Conservation (phyloP, 2,888 invertebrate genomes). For the Sisyra terminalis region DNA sequence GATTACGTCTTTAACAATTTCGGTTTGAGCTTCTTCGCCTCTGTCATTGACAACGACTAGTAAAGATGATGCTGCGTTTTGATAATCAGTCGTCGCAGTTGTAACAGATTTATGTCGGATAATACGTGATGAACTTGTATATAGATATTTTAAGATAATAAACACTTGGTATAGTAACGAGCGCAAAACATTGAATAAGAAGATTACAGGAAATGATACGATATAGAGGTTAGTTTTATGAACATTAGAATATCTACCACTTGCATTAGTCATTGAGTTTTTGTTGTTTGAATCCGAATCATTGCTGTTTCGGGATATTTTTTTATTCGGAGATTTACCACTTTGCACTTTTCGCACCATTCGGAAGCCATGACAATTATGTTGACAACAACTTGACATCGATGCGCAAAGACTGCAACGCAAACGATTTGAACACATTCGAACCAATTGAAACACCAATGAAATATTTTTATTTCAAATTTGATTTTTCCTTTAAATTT, state of each 20-base stretch:
- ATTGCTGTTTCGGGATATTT: conserved; percentile 39
- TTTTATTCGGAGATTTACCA: conserved; percentile 43
- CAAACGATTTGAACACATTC: no score
- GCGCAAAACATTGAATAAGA: conserved; percentile 69
- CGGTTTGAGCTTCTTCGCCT: conserved; percentile 13
- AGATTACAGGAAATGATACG: conserved; percentile 75
- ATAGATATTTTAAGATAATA: conserved; percentile 71
- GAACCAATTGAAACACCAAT: no score
- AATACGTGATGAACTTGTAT: conserved; percentile 55
- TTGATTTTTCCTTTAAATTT: no score
- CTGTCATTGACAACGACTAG: conserved; percentile 14
- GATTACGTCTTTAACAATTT: conserved; percentile 20
- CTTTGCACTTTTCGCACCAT: conserved; percentile 48
- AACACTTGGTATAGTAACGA: conserved; percentile 73
- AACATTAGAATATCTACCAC: conserved; percentile 50
- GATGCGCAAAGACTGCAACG: neutral
- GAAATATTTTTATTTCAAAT: no score
- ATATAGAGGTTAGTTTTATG: conserved; percentile 79
- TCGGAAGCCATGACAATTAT: conserved; percentile 41
- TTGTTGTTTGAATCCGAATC: conserved; percentile 34
- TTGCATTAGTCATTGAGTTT: conserved; percentile 38
- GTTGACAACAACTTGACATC: neutral
- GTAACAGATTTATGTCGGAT: conserved; percentile 48
- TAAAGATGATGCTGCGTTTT: conserved; percentile 12
- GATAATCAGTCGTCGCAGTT: conserved; percentile 22